A percentile compares a stretch with the other conserved stretches of the same genome.
These are phyloP conservation scores for Leptinotarsa peninsularis DNA, from an alignment of 2,888 invertebrate species.

Conservation along the genomic window DNA sequence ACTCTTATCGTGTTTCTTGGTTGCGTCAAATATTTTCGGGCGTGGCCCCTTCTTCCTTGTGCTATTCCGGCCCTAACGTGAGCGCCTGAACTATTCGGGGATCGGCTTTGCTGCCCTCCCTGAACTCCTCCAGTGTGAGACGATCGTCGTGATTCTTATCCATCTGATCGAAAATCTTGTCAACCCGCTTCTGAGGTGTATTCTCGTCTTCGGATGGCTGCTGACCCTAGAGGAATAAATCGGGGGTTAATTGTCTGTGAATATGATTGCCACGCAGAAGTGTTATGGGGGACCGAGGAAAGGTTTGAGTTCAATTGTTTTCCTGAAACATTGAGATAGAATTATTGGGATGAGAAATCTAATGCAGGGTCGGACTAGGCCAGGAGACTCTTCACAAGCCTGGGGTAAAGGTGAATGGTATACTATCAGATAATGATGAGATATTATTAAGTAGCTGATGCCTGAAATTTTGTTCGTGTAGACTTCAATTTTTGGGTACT, in stretches of 20 bases:
- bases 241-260: constrained; percentile 29
- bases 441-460: no score
- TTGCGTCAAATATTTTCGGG: constrained; percentile 60
- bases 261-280: constrained; percentile 16
- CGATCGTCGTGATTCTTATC: constrained; percentile 98
- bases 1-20: constrained; percentile 24
- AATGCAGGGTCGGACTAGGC: no score
- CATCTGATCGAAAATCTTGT: constrained; percentile 99
- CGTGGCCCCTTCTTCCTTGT: constrained; percentile 61
- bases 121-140: constrained; percentile 94
- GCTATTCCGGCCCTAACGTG: constrained; percentile 82
- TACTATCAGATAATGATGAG: no score
- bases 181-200: constrained; percentile 94
- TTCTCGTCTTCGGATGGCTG: constrained; percentile 91
- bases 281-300: neutral
- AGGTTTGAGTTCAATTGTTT: constrained; percentile 2
- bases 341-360: neutral
- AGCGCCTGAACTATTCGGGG: constrained; percentile 98
- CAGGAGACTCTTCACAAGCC: no score
- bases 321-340: neutral
- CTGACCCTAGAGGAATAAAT: constrained; percentile 75
- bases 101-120: constrained; percentile 98
- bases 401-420: no score
- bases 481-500: no score
- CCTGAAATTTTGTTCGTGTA: no score